Percentiles rank a stretch among this genome's conserved stretches.
Evolutionary conservation across 2,113 vertebrate species (phyloP).

Genomic region (Scatophagus argus): DNA sequence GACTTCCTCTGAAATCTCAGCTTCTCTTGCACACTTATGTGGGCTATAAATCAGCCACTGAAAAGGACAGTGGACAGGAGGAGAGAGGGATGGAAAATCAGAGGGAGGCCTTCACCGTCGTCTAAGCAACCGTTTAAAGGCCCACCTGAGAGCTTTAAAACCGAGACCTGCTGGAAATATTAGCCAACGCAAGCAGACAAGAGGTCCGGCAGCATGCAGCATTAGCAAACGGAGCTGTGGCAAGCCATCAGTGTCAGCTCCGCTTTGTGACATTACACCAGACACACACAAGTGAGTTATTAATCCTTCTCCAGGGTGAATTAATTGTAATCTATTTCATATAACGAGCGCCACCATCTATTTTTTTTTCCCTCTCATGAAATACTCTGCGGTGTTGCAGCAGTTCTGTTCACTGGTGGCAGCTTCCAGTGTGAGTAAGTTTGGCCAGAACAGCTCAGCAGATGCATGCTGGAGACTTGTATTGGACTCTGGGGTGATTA

Average conservation of each 20-base stretch:
- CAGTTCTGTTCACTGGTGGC: conserved; percentile 18
- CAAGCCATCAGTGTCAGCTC: conserved; percentile 73
- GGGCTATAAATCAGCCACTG: conserved; percentile 88
- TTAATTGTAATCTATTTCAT: conserved; percentile 50
- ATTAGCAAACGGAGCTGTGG: conserved; percentile 79
- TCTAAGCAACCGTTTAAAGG: conserved; percentile 89
- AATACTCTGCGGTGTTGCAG: conserved; percentile 43
- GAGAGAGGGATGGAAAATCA: conserved; percentile 83
- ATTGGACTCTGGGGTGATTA: conserved; percentile 79
- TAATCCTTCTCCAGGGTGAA: conserved; percentile 48
- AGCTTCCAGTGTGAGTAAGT: conserved; percentile 30
- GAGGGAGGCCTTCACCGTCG: conserved; percentile 83
- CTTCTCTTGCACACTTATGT: conserved; percentile 82
- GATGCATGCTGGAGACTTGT: conserved; percentile 69
- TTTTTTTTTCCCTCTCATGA: conserved; percentile 26
- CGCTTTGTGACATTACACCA: conserved; percentile 51
- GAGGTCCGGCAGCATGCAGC: conserved; percentile 79
- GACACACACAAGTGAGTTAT: conserved; percentile 56
- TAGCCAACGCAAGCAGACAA: conserved; percentile 82
- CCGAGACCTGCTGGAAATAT: conserved; percentile 87
- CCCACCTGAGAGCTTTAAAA: conserved; percentile 90
- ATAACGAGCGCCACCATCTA: conserved; percentile 23
- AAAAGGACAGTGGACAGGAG: conserved; percentile 90
- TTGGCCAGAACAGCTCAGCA: conserved; percentile 67
- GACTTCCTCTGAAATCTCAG: conserved; percentile 85